Evolutionary conservation across 1,140 invertebrate genomes (phyloP).

Genomic region (Antheraea mylitta): DNA sequence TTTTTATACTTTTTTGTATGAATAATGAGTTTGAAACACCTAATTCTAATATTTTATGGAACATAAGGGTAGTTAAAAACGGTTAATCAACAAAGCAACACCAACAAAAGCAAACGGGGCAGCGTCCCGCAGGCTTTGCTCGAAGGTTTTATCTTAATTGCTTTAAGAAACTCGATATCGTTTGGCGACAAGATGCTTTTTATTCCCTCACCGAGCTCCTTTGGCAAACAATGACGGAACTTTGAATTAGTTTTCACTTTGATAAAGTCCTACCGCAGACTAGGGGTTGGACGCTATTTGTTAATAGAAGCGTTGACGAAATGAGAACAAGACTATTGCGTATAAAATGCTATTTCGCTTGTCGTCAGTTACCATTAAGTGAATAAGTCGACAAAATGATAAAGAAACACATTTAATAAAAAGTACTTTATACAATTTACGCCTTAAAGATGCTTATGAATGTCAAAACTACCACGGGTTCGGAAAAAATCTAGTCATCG

Average conservation of each 20-base stretch:
- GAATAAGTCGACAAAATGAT: too few species aligned
- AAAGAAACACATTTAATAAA: too few species aligned
- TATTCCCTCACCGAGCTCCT: conserved; percentile 41
- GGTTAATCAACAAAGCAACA: conserved; percentile 54
- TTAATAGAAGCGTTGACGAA: neutral
- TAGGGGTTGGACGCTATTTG: neutral
- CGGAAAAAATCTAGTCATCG: too few species aligned
- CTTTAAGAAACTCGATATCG: conserved; percentile 65
- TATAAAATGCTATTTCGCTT: neutral
- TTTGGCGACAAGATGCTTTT: conserved; percentile 59
- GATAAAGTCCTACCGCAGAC: conserved; percentile 33
- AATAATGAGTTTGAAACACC: too few species aligned
- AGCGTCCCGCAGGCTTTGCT: conserved; percentile 44
- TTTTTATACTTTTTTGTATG: too few species aligned
- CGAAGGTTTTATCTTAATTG: conserved; percentile 64
- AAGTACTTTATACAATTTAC: too few species aligned
- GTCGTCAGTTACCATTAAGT: too few species aligned
- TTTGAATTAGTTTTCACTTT: conserved; percentile 62
- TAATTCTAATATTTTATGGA: neutral
- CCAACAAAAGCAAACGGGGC: conserved; percentile 42
- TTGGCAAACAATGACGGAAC: conserved; percentile 53
- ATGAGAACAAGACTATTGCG: neutral
- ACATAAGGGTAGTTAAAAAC: conserved; percentile 35
- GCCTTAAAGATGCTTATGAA: too few species aligned
- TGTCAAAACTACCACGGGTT: too few species aligned